Evolutionary conservation across 2,797 vertebrate genomes (phyloP), one percentile per base, ranked within the genome.

Genomic region (Protosalanx chinensis): DNA sequence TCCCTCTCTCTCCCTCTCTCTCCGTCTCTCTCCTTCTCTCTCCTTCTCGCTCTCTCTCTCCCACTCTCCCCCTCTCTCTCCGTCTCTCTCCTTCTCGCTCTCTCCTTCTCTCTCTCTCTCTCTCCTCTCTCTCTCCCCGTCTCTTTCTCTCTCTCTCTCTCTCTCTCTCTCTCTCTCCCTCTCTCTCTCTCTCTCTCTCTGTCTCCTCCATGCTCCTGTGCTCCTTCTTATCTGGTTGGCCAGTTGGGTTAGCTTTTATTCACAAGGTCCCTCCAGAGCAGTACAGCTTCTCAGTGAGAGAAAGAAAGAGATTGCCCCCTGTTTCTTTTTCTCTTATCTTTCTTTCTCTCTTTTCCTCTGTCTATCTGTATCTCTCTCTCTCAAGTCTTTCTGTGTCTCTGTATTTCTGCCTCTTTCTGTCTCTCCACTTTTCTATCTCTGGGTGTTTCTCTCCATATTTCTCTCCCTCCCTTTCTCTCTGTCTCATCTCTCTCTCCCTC

Each of bases 231-330:
- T 91, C 90, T 88, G 77, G 69, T 75, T 2, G 67, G 76, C 89
- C 90, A 91, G 86, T 88, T 91, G 89, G 88, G 86, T 83, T 13
- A 71, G 85, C 85, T 82, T 89, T 87, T 86, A 83, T 89, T 88
- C 88, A 88, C 77, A 74, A 76, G 82, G 88, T 81, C 88, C 84
- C 86, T 85, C 80, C 77, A 87, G 88, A 89, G 77, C 67, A 73
- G 71, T 76, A 86, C 87, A 88, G 85, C 87, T 80, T 84, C 80
- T 86, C 62, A 60, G 60, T 72, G 78, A 81, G 64, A 69, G 68
- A 67, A 75, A 67, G 64, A 69, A 65, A 63, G 57, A 62, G 72
- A 77, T 68, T 68, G 67, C 30, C 29, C 51, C 10, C 29, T 37
- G 33, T 27, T 30, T 37, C n/a, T 59, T 3, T 20, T 10, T 32